Conservation (phyloP, 2,888 invertebrate genomes). For the Parelbella ahira region DNA sequence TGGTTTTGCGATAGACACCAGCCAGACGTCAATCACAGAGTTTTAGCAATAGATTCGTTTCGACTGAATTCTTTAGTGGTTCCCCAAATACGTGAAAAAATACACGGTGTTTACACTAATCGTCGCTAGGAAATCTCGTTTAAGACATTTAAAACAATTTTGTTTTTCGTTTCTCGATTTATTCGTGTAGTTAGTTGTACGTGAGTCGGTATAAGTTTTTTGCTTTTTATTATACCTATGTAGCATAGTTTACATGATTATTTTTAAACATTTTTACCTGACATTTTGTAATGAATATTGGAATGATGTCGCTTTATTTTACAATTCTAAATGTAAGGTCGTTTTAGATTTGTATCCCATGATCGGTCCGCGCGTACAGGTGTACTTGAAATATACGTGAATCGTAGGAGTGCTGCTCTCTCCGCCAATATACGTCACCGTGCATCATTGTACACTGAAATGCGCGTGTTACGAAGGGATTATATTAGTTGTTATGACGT, state of each 20-base stretch:
- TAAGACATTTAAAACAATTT: conserved; percentile 18
- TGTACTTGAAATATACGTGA: no score
- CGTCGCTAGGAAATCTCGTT: conserved; percentile 2
- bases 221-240: conserved; percentile 15
- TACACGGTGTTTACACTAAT: conserved; percentile 13
- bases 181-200: conserved; percentile 9
- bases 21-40: no score
- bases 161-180: conserved; percentile 9
- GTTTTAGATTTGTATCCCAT: conserved; percentile 7
- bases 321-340: conserved; percentile 16
- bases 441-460: no score
- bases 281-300: background rate
- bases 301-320: no score
- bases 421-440: no score
- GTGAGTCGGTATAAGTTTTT: conserved; percentile 4
- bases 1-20: conserved; percentile 4
- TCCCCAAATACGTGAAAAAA: conserved; percentile 3
- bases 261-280: conserved; percentile 16
- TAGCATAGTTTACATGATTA: conserved; percentile 19
- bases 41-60: conserved; percentile 10
- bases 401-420: no score
- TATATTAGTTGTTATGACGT: conserved; percentile 15
- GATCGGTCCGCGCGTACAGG: conserved; percentile 7
- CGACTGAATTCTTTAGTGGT: conserved; percentile 20
- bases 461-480: no score